Conservation (phyloP, 2,797 vertebrate species). For the Momotus momota region DNA sequence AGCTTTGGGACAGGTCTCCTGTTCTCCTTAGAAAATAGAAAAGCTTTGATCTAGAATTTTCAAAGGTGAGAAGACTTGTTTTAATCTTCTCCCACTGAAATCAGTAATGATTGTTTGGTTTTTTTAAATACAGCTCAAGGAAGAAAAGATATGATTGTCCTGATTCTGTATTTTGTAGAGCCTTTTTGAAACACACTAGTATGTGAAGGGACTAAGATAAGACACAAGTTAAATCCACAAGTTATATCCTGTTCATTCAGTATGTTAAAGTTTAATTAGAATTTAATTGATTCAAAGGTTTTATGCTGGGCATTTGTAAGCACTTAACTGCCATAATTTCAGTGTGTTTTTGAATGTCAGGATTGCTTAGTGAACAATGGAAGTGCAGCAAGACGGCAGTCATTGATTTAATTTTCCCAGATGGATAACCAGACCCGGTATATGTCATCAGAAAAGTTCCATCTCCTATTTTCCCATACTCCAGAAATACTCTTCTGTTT, state of each 20-base stretch:
- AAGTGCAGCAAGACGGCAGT: constrained; percentile 6
- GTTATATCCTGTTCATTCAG: neutral
- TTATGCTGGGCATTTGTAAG: constrained; percentile 32
- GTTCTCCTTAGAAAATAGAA: neutral
- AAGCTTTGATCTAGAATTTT: neutral
- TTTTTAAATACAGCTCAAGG: neutral
- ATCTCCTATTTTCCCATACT: neutral
- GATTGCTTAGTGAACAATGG: neutral
- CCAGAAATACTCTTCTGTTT: neutral
- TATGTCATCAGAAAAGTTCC: neutral
- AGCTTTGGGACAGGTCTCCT: neutral
- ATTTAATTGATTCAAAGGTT: constrained; percentile 29
- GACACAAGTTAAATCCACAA: neutral
- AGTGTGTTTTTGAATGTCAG: neutral
- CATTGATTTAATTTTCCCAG: neutral
- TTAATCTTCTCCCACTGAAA: neutral
- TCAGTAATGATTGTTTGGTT: neutral
- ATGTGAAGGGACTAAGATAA: neutral
- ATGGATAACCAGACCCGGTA: neutral
- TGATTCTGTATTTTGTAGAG: neutral
- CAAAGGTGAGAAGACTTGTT: neutral
- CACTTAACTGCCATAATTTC: constrained; percentile 12
- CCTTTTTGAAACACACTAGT: neutral
- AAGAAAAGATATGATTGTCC: neutral
- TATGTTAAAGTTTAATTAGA: constrained; percentile 19